Base-by-base conservation (phyloP, 2,113 vertebrate genomes). In the Alaudala cheleensis region DNA sequence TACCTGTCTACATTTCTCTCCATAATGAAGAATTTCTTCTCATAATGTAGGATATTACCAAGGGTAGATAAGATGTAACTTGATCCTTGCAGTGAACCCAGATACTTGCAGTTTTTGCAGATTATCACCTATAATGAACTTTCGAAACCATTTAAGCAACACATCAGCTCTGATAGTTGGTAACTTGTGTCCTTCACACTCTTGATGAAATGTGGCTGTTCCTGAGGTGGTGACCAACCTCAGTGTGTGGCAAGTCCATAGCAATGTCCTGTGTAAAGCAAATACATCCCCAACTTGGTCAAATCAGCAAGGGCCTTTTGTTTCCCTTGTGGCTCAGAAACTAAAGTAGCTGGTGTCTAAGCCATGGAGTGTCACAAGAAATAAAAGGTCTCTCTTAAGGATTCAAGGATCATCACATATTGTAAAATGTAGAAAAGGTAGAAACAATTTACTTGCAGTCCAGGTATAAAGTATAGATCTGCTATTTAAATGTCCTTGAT, bases 201-300 rank as follows among this genome's bases (percentile, higher is more conserved):
- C 14, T 39, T 69, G 33, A 29, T 84, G 72, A 77, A 83, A 34
- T 24, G 12, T 33, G 13, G 8, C 47, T 0, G 0, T 10, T 84
- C 16, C 13, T 58, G 15, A 42, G 23, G 12, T 5, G 7, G 6
- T 12, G 13, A 91, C 5, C 28, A 62, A 2, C 6, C 14, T 71
- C 29, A 10, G 0, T 10, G 8, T 9, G 11, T 54, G 29, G 2
- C 33, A 64, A 80, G 16, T 47, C 33, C 1, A 1, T 28, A 42
- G 19, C 61, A 56, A 26, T 62, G 53, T 29, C 57, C 60, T 34
- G 16, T 23, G 16, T 21, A 71, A 62, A 84, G 5, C 12, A 84
- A 73, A 26, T 39, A 8, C 0, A 2, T 31, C 45, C 34, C 70
- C 28, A 81, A 20, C 18, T 92, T 76, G 47, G 28, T 44, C 61